A percentile compares a stretch with the other conserved stretches of the same genome.
Evolutionary conservation across 2,888 invertebrate species (phyloP).

Genomic region (Geophilus truncorum): DNA sequence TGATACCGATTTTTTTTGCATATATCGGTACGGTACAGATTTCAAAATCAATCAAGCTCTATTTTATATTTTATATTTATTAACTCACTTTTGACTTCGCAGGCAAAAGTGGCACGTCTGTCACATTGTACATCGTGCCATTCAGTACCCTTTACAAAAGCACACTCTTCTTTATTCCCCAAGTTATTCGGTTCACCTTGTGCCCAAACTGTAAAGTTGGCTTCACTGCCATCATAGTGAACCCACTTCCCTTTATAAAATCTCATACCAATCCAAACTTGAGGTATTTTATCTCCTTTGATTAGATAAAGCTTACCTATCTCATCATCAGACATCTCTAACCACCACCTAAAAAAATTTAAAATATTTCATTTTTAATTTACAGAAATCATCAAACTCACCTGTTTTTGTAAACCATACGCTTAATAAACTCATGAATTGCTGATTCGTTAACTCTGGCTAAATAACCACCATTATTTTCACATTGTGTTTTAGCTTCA

Average conservation of each 20-base stretch:
- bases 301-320: slow-evolving; percentile 25
- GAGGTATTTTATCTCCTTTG: slow-evolving; percentile 4
- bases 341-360: slow-evolving; percentile 29
- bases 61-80: no score
- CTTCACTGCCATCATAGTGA: slow-evolving; percentile 32
- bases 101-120: slow-evolving; percentile 31
- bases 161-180: slow-evolving; percentile 34
- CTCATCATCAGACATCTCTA: slow-evolving; percentile 33
- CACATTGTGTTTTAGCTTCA: no score
- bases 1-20: no score
- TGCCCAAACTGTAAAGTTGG: slow-evolving; percentile 34
- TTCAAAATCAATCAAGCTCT: no score
- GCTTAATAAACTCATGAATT: no score
- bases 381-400: no score
- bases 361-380: neutral
- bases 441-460: no score
- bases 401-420: no score
- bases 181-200: slow-evolving; percentile 35
- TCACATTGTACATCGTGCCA: slow-evolving; percentile 37
- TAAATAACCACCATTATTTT: no score
- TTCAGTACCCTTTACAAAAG: slow-evolving; percentile 32
- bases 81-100: slow-evolving; percentile 32
- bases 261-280: slow-evolving; percentile 35
- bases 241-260: slow-evolving; percentile 35
- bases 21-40: no score